Percentiles rank a stretch among this genome's conserved stretches.
phyloP scores from a whole-genome alignment of 2,113 vertebrate species.

The Zosterops japonicus region DNA sequence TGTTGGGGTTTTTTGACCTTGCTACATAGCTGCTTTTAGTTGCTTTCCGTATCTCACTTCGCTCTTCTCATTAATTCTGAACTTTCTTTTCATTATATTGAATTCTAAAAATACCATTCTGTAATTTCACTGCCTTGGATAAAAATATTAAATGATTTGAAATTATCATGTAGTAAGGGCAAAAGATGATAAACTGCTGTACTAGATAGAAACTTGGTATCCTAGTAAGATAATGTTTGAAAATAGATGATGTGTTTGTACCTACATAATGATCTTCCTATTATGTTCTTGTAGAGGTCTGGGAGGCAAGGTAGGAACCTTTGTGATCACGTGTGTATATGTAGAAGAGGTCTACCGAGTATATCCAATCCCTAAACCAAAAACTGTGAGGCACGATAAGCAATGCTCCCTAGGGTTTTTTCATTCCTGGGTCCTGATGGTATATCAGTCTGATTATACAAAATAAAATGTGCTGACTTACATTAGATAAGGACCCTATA shows the following conservation, averaged over 20 bases:
- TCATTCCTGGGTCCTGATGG: background rate
- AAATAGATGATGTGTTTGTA: background rate
- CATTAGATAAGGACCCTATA: background rate
- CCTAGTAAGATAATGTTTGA: background rate
- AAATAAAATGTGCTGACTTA: background rate
- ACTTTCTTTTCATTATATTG: constrained; percentile 8
- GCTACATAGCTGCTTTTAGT: background rate
- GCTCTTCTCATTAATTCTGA: constrained; percentile 36
- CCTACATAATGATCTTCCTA: background rate
- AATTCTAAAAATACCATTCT: constrained; percentile 44
- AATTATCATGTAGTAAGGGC: background rate
- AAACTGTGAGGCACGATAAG: background rate
- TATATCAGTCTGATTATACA: background rate
- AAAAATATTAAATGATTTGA: background rate
- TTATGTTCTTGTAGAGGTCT: background rate
- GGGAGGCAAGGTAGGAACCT: background rate
- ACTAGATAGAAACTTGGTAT: background rate
- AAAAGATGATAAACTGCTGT: background rate
- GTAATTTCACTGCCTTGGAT: constrained; percentile 20
- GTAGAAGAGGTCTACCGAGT: rapidly evolving
- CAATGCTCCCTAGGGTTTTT: background rate
- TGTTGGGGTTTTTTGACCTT: background rate
- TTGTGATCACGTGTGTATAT: background rate
- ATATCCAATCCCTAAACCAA: background rate
- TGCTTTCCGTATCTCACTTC: background rate